A percentile compares a stretch with the other conserved stretches of the same genome.
These are phyloP conservation scores for Folsomia candida DNA, from an alignment of 2,888 invertebrate genomes.

Conservation along the genomic window DNA sequence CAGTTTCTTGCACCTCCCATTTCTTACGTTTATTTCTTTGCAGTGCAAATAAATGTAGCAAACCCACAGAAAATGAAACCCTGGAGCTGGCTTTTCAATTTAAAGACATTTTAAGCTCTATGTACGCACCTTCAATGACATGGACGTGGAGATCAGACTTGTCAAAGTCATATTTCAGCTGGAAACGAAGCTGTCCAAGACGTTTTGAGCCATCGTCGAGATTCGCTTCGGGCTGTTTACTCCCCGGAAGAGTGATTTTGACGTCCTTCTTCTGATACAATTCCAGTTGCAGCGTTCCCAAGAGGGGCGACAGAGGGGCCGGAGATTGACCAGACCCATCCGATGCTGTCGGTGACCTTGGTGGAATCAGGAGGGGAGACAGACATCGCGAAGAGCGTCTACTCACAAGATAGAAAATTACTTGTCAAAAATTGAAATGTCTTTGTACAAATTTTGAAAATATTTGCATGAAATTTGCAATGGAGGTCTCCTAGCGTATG, in stretches of 20 bases:
- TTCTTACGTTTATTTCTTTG: no score
- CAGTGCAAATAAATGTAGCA: no score
- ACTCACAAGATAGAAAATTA: neutral
- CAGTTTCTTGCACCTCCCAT: no score
- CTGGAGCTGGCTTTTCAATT: no score
- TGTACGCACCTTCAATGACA: conserved; percentile 75
- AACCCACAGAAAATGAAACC: no score
- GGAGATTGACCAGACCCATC: conserved; percentile 57
- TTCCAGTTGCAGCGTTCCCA: conserved; percentile 83
- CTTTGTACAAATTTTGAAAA: no score
- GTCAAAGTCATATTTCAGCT: conserved; percentile 84
- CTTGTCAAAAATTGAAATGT: no score
- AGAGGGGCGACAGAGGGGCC: conserved; percentile 54
- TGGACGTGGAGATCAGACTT: conserved; percentile 86
- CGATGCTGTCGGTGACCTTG: conserved; percentile 48
- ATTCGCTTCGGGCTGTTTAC: conserved; percentile 59
- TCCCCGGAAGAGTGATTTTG: conserved; percentile 68
- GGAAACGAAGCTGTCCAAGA: conserved; percentile 77
- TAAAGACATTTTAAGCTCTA: no score
- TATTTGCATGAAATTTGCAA: no score
- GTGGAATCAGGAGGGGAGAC: conserved; percentile 71
- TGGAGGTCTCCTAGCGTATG: no score
- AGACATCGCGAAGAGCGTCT: conserved; percentile 61
- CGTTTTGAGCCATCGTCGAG: conserved; percentile 54
- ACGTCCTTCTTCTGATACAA: conserved; percentile 78